These are phyloP conservation scores for Gambusia affinis DNA, from an alignment of 2,113 vertebrate genomes.

Conservation along the genomic window DNA sequence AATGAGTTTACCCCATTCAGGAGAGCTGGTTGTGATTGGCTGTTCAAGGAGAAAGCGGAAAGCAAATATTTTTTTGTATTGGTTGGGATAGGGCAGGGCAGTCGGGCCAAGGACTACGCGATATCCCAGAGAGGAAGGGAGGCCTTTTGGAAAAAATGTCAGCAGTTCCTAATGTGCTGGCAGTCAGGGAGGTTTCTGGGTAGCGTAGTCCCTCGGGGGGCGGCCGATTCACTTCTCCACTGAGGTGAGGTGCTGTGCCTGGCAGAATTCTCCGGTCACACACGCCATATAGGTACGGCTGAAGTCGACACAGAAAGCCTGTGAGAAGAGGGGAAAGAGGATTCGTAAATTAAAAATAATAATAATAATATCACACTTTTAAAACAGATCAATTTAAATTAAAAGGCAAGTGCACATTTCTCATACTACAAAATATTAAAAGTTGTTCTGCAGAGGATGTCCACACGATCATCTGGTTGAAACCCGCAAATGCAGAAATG, in stretches of 20 bases:
- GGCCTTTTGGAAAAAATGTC: conserved; percentile 50
- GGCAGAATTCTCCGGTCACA: conserved; percentile 97
- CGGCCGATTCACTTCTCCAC: conserved; percentile 94
- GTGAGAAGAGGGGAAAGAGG: conserved; percentile 25
- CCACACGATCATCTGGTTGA: too few relatives aligned
- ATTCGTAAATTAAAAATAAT: neutral
- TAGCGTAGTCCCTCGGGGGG: conserved; percentile 81
- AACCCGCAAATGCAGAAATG: too few relatives aligned
- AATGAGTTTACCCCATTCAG: conserved; percentile 87
- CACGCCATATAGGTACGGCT: conserved; percentile 99
- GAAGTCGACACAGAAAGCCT: conserved; percentile 93
- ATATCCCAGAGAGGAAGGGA: conserved; percentile 67
- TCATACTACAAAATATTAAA: neutral
- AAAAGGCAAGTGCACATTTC: neutral
- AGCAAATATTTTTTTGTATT: conserved; percentile 67
- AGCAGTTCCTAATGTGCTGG: conserved; percentile 69
- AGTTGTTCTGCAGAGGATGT: neutral
- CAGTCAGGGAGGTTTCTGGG: conserved; percentile 82
- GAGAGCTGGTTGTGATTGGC: conserved; percentile 83
- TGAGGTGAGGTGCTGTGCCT: conserved; percentile 98
- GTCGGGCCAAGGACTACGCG: conserved; percentile 79
- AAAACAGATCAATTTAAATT: neutral
- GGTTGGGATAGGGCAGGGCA: conserved; percentile 60
- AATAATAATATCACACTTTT: too few relatives aligned
- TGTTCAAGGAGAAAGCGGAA: conserved; percentile 78